These are phyloP conservation scores for Erannis defoliaria DNA, from an alignment of 2,888 invertebrate genomes.

Conservation along the genomic window DNA sequence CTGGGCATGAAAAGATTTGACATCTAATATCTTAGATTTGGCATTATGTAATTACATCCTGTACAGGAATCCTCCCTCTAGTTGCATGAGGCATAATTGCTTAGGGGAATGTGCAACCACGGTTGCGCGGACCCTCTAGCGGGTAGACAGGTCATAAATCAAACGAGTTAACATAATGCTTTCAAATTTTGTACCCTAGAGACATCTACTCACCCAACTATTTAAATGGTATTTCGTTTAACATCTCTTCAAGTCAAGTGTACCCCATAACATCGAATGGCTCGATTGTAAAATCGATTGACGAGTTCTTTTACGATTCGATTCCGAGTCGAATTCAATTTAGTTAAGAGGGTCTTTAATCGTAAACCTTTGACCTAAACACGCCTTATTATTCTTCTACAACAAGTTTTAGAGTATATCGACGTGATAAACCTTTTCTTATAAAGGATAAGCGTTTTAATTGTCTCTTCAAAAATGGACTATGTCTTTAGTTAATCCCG, in stretches of 20 bases:
- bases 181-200: constrained; percentile 32
- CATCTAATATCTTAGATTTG: too few relatives aligned
- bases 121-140: too few relatives aligned
- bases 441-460: constrained; percentile 33
- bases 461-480: constrained; percentile 26
- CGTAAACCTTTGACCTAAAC: constrained; percentile 80
- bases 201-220: constrained; percentile 22
- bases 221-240: constrained; percentile 50
- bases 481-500: constrained; percentile 22
- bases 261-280: constrained; percentile 57
- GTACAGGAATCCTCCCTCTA: too few relatives aligned
- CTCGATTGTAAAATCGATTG: constrained; percentile 67
- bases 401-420: constrained; percentile 55
- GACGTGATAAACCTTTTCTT: constrained; percentile 56
- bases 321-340: constrained; percentile 81
- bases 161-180: constrained; percentile 2
- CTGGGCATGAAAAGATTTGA: too few relatives aligned
- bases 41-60: too few relatives aligned
- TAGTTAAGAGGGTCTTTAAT: constrained; percentile 70
- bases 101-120: too few relatives aligned
- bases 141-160: not conserved
- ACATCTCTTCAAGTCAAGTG: constrained; percentile 47
- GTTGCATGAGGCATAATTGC: too few relatives aligned
- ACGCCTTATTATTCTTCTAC: constrained; percentile 56
- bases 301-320: constrained; percentile 77